Evolutionary conservation across 2,113 vertebrate genomes (phyloP).

Genomic region (Climacteris rufus): DNA sequence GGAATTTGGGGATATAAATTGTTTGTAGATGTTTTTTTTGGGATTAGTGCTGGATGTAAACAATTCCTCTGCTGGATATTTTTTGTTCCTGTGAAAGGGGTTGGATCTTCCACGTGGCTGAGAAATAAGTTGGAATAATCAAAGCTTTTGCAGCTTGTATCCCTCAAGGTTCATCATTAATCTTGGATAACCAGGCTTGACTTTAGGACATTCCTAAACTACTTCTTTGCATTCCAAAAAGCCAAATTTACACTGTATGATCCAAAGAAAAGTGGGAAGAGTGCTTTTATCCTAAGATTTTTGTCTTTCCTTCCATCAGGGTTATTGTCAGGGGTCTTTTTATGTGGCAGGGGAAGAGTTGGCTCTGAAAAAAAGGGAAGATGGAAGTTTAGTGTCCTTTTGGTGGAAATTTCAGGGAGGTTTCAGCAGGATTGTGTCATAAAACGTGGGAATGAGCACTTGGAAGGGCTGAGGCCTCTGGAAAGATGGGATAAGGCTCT

Average conservation of each 20-base stretch:
- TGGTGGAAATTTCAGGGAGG: not conserved
- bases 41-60: not conserved
- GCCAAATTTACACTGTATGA: accelerated
- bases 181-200: not conserved
- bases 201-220: not conserved
- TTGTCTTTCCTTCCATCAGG: not conserved
- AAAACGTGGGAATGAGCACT: accelerated
- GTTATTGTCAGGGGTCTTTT: not conserved
- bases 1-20: not conserved
- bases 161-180: not conserved
- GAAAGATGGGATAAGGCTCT: not conserved
- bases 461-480: not conserved
- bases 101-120: not conserved
- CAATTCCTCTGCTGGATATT: not conserved
- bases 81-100: not conserved
- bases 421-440: not conserved
- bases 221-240: not conserved
- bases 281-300: not conserved
- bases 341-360: not conserved
- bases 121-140: not conserved
- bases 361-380: not conserved
- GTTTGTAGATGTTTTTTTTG: not conserved
- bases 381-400: not conserved
- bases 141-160: not conserved
- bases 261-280: not conserved